Evolutionary conservation across 2,113 vertebrate genomes (phyloP), one percentile per base, ranked within the genome.

Genomic region (Sardina pilchardus): DNA sequence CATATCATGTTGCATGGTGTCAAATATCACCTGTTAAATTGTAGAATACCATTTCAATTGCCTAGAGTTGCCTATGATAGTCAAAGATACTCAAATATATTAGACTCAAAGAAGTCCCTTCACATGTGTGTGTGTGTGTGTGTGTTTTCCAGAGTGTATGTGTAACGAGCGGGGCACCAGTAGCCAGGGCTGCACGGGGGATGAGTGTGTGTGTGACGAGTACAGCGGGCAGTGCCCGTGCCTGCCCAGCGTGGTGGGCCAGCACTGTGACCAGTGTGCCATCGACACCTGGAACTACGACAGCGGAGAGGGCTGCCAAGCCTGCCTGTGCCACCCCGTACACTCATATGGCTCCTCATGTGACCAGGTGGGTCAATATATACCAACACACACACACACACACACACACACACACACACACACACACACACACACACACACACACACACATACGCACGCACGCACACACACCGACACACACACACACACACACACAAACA

Each of bases 221-320:
- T 86, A 87, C 83, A 95, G 92, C 0, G 98, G 98, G 0, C 97
- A 97, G 91, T 99, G 98, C 87, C 92, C 87, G 0, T 99, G 98
- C 88, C 95, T 95, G 24, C 96, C 96, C 0, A 96, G 94, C 0
- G 97, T 99, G 90, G 92, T 96, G 12, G 97, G 98, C 4, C 96
- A 94, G 94, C 95, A 94, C 84, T 99, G 98, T 0, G 96, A 98
- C 90, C 96, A 59, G 88, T 99, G 98, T 3, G 96, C 96, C 0
- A 92, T 94, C 0, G 92, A 98, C 42, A 98, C 96, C 0, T 99
- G 98, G 98, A 94, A 95, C 36, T 92, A 99, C 34, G 91, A 94
- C 89, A 95, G 97, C 0, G 96, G 97, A 14, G 26, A 88, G 0
- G 98, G 98, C 42, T 99, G 98, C 75, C 92, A 95, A 83, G 92